Evolutionary conservation across 2,888 invertebrate species (phyloP).

Genomic region (Drosophila lutescens): DNA sequence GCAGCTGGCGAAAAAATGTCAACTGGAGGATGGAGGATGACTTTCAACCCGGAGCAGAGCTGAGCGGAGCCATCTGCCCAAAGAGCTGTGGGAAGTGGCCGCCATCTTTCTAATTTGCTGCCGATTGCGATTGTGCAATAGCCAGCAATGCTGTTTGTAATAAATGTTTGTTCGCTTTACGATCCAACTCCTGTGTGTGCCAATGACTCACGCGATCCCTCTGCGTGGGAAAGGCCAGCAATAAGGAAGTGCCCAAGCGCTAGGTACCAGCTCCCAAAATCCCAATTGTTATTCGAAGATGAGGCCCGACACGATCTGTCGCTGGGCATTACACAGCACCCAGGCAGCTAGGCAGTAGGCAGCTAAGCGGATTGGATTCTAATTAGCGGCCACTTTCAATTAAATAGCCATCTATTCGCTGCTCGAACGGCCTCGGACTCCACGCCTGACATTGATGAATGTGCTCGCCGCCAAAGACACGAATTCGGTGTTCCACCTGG

Average conservation of each 20-base stretch:
- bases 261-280: constrained; percentile 6
- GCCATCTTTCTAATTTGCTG: constrained; percentile 74
- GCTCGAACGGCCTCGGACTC: constrained; percentile 48
- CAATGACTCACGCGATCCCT: constrained; percentile 75
- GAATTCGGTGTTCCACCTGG: constrained; percentile 58
- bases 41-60: constrained; percentile 56
- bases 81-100: constrained; percentile 52
- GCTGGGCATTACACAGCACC: constrained; percentile 72
- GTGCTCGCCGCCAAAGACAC: constrained; percentile 63
- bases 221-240: constrained; percentile 78
- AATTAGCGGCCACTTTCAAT: constrained; percentile 74
- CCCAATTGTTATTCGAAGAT: constrained; percentile 25
- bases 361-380: constrained; percentile 59
- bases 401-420: constrained; percentile 72
- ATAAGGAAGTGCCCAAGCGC: constrained; percentile 61
- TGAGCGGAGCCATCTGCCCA: constrained; percentile 20
- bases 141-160: constrained; percentile 50
- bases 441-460: constrained; percentile 74
- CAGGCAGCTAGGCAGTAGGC: background rate
- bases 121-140: constrained; percentile 74
- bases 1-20: constrained; percentile 64
- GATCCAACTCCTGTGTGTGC: constrained; percentile 51
- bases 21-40: constrained; percentile 66
- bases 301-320: constrained; percentile 18
- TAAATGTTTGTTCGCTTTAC: constrained; percentile 80